Evolutionary conservation across 1,140 invertebrate species (phyloP).

Genomic region (Listronotus bonariensis): DNA sequence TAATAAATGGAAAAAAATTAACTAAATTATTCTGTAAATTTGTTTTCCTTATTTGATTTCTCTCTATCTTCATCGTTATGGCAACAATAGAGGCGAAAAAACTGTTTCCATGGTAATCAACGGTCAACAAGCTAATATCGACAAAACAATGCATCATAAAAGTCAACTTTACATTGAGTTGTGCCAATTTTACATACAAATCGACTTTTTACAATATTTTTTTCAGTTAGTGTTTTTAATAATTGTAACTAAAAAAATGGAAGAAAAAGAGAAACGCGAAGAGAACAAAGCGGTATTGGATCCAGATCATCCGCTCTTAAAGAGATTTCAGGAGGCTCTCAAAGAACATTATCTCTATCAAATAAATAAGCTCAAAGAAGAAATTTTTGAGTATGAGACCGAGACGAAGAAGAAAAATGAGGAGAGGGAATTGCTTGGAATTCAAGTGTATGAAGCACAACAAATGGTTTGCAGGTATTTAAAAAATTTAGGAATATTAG

Average conservation of each 20-base stretch:
- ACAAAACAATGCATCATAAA: background rate
- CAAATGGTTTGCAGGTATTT: slow-evolving; percentile 43
- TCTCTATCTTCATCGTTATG: too few relatives aligned
- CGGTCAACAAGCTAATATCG: too few relatives aligned
- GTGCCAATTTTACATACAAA: background rate
- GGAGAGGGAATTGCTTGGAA: slow-evolving; percentile 46
- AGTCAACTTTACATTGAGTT: background rate
- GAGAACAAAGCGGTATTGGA: slow-evolving; percentile 54
- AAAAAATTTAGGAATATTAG: too few relatives aligned
- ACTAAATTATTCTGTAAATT: too few relatives aligned
- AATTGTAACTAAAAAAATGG: slow-evolving; percentile 1
- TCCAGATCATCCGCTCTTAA: slow-evolving; percentile 68
- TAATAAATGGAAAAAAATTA: too few relatives aligned
- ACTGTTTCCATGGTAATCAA: too few relatives aligned
- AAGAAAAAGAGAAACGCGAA: slow-evolving; percentile 13
- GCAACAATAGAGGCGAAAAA: too few relatives aligned
- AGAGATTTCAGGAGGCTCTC: slow-evolving; percentile 66
- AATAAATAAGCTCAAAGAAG: slow-evolving; percentile 61
- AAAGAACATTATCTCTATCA: slow-evolving; percentile 62
- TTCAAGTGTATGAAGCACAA: slow-evolving; percentile 49
- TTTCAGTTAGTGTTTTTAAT: background rate
- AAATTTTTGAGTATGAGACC: slow-evolving; percentile 59
- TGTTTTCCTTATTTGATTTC: too few relatives aligned
- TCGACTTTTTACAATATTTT: background rate
- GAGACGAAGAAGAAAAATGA: slow-evolving; percentile 44